Evolutionary conservation across 2,113 vertebrate species (phyloP), one percentile per base, ranked within the genome.

Genomic region (Chelonoidis abingdonii): DNA sequence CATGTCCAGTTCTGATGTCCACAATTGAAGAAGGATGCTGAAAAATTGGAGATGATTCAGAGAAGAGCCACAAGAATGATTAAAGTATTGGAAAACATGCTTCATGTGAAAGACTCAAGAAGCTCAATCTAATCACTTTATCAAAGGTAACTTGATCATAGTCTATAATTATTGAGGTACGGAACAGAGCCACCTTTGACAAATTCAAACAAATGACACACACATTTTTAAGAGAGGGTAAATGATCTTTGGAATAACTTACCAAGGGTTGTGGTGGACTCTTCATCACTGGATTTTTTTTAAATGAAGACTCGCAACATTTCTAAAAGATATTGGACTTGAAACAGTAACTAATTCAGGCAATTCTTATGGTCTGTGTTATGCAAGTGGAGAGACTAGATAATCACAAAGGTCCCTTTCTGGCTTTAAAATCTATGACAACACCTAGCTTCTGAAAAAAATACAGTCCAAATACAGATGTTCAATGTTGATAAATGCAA

Each of bases 351-450:
- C 3, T 17, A 2, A 3, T 3, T 50, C 11, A 38, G 65, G 19
- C 16, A 72, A 72, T 72, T 38, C n/a, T 72, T 72, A 72, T 92
- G 80, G 57, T 49, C 24, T 56, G 80, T 38, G 50, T 50, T 47
- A 75, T 56, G 52, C 82, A 25, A 2, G 50, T 79, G 47, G 81
- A 80, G 6, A 83, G 9, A 44, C 31, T 86, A 49, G 5, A 79
- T 44, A 41, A 92, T 80, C 4, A 65, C 4, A 41, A 92, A 44
- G 10, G 90, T 89, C 1, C 47, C 88, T 92, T 87, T 87, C 21
- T 25, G 21, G 80, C n/a, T 83, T 44, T 17, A 59, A 41, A 87
- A 7, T 86, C 38, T 53, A 2, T 76, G 7, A 89, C 89, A 12
- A 22, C 27, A 47, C 14, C 24, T 5, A 72, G 2, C 4, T 86